Base-by-base conservation (phyloP, 2,113 vertebrate genomes). In the Gallinago paraguaiae region DNA sequence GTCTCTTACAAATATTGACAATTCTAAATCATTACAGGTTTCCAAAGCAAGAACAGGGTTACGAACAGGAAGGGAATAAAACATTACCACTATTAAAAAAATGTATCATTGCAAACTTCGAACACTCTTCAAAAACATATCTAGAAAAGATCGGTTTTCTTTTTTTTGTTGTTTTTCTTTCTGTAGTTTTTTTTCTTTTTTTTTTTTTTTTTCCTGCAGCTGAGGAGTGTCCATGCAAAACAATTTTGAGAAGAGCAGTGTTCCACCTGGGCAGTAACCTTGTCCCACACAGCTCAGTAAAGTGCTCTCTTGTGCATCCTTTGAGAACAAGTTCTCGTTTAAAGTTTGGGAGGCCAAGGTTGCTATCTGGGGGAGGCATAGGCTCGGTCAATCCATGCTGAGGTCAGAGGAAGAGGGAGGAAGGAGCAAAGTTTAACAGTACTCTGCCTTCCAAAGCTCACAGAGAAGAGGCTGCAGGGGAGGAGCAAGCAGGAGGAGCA, bases 221-320 rank as follows among this genome's bases (percentile, higher is more conserved):
- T 82, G 72, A 79, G 72, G 89, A 91, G 93, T 93, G 92, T 95
- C 96, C 96, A 97, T 96, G 95, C 94, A 97, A 96, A 97, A 96
- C 94, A 94, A 96, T 65, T 93, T 88, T 84, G 86, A 92, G 95
- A 96, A 97, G 94, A 96, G 95, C 95, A 96, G 95, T 93, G 94
- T 87, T 96, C 93, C 31, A 94, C 75, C 85, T 61, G 68, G 85
- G 78, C 72, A 59, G 39, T 80, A 92, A 80, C 57, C 92, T 82
- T 74, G 57, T 92, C 92, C 93, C 75, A 88, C 68, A 91, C 84
- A 95, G 93, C 89, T 94, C 88, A 86, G 78, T 97, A 97, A 97
- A 97, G 97, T 97, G 97, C 97, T 97, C 92, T 96, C 90, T 94
- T 87, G 96, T 96, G 95, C 96, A 97, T 96, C 96, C 92, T 95